phyloP scores from a whole-genome alignment of 2,888 invertebrate genomes.

The Carpatolechia fugitivella region DNA sequence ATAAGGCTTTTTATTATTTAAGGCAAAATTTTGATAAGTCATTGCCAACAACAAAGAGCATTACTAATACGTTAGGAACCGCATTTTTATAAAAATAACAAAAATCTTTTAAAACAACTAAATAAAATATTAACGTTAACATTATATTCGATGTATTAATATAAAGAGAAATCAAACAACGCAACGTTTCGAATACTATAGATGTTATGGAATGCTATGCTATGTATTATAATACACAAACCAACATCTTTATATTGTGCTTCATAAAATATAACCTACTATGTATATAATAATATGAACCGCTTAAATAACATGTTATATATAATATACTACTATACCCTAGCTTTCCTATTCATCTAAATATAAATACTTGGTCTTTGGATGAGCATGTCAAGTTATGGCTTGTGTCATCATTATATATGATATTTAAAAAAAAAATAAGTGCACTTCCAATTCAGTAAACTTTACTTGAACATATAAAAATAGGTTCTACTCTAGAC shows the following conservation, averaged over 20 bases:
- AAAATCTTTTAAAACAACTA: neutral
- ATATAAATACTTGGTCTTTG: slow-evolving; percentile 74
- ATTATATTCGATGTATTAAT: neutral
- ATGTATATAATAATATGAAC: slow-evolving; percentile 4
- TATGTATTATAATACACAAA: neutral
- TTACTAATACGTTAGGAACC: neutral
- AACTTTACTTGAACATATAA: neutral
- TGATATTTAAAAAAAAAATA: slow-evolving; percentile 64
- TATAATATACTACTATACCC: slow-evolving; percentile 50
- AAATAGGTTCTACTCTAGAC: slow-evolving; percentile 58
- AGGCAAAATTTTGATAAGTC: neutral
- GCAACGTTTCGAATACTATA: neutral
- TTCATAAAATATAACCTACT: slow-evolving; percentile 3
- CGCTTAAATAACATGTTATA: slow-evolving; percentile 26
- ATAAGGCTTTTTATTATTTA: neutral
- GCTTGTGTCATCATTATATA: slow-evolving; percentile 58
- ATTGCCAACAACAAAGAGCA: neutral
- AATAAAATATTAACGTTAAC: neutral
- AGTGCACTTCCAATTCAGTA: slow-evolving; percentile 73
- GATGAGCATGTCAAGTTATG: slow-evolving; percentile 76
- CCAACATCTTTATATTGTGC: neutral
- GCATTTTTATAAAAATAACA: neutral
- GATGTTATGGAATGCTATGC: slow-evolving; percentile 1
- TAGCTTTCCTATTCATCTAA: slow-evolving; percentile 69
- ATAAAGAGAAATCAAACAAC: neutral